A percentile compares a stretch with the other conserved stretches of the same genome.
Conservation (phyloP, 1,140 invertebrate genomes). For the Zophobas atratus region DNA sequence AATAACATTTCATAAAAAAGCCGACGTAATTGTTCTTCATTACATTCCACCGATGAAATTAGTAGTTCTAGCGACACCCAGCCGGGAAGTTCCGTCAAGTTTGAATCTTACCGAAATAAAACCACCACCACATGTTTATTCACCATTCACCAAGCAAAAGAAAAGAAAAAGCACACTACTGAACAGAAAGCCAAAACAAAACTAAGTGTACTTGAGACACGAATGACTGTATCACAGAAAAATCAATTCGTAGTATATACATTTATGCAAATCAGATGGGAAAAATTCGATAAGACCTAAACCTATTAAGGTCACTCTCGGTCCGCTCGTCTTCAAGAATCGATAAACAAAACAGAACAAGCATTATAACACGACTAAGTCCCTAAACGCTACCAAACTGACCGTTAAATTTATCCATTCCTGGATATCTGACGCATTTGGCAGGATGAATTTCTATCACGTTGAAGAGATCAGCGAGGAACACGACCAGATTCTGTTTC, state of each 20-base stretch:
- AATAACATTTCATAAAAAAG: too few relatives aligned
- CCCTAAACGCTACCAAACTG: constrained; percentile 56
- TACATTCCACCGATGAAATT: too few relatives aligned
- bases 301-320: constrained; percentile 32
- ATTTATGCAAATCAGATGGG: constrained; percentile 49
- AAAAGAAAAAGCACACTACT: constrained; percentile 48
- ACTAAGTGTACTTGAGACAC: background rate
- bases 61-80: background rate
- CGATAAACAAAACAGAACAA: constrained; percentile 45
- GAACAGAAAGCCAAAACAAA: constrained; percentile 24
- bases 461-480: constrained; percentile 97
- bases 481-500: constrained; percentile 93
- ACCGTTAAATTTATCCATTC: constrained; percentile 72
- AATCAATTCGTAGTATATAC: constrained; percentile 36
- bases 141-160: constrained; percentile 56
- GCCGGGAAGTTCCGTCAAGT: background rate
- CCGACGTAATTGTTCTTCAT: too few relatives aligned
- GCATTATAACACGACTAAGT: constrained; percentile 24
- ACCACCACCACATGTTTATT: constrained; percentile 61
- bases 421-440: constrained; percentile 88
- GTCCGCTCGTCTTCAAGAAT: constrained; percentile 22
- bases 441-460: constrained; percentile 94
- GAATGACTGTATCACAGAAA: constrained; percentile 33
- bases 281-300: constrained; percentile 27
- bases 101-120: constrained; percentile 58